Conservation (phyloP, 2,797 vertebrate species). For the Arrhamphus sclerolepis region DNA sequence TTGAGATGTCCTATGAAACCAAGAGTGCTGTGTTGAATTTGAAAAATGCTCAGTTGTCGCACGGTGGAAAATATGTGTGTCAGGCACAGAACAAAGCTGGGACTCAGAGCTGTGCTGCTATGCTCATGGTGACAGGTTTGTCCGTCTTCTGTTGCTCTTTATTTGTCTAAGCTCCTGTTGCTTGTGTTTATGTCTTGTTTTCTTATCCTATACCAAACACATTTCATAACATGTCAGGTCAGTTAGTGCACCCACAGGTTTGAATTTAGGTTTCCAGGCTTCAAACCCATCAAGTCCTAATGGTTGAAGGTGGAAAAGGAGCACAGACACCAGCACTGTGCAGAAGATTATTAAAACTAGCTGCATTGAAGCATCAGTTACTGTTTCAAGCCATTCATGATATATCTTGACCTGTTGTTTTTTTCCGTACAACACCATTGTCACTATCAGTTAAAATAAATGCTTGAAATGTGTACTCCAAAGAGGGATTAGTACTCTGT, state of each 20-base stretch:
- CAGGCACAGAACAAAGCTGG: conserved; percentile 93
- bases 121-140: conserved; percentile 93
- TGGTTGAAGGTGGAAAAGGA: conserved; percentile 89
- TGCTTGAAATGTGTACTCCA: too few relatives aligned
- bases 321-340: conserved; percentile 83
- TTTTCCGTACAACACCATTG: too few relatives aligned
- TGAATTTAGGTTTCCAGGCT: conserved; percentile 92
- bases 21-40: conserved; percentile 86
- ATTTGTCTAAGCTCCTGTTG: conserved; percentile 14
- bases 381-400: too few relatives aligned
- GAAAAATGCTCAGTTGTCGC: conserved; percentile 87
- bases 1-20: conserved; percentile 90
- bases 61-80: conserved; percentile 93
- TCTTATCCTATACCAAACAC: too few relatives aligned
- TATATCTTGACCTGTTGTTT: too few relatives aligned
- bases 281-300: conserved; percentile 84
- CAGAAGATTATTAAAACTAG: conserved; percentile 82
- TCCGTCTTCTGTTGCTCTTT: conserved; percentile 50
- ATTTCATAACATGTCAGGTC: too few relatives aligned
- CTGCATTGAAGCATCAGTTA: too few relatives aligned
- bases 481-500: too few relatives aligned
- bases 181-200: conserved; percentile 26
- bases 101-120: conserved; percentile 88
- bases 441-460: too few relatives aligned
- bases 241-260: conserved; percentile 78